A percentile compares a stretch with the other conserved stretches of the same genome.
These are phyloP conservation scores for Hyperopisus bebe DNA, from an alignment of 2,113 vertebrate genomes.

Conservation along the genomic window DNA sequence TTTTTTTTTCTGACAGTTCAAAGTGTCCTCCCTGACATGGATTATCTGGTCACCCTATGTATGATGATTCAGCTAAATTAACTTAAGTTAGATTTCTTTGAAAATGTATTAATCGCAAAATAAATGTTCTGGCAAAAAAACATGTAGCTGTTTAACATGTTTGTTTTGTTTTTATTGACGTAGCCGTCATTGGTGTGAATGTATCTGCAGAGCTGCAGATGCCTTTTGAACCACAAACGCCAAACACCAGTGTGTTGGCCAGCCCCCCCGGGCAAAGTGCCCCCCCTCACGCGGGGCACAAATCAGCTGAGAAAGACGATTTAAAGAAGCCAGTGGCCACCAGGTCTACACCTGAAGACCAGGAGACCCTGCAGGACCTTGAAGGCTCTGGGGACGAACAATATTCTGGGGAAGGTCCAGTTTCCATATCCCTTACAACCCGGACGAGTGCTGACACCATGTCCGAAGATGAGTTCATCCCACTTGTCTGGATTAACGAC, in stretches of 20 bases:
- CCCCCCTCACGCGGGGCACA: background rate
- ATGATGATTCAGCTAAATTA: background rate
- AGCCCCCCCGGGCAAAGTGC: background rate
- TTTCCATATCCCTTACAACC: background rate
- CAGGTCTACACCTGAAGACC: background rate
- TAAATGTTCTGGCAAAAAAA: background rate
- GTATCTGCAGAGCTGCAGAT: background rate
- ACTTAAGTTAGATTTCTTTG: background rate
- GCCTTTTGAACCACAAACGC: background rate
- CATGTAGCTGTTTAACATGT: background rate
- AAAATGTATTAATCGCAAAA: background rate
- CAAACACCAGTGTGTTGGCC: background rate
- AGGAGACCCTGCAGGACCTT: background rate
- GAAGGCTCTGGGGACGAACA: background rate
- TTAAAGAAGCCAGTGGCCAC: background rate
- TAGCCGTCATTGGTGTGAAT: background rate
- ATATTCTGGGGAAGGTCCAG: background rate
- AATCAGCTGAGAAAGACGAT: background rate
- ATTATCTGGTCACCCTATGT: background rate
- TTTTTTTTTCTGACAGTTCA: background rate
- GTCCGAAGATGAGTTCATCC: conserved; percentile 2
- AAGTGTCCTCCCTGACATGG: background rate
- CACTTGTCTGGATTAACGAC: background rate
- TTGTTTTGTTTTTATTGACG: background rate
- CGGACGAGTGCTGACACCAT: background rate